phyloP scores from a whole-genome alignment of 2,888 invertebrate genomes.

The Clusia tigrina region DNA sequence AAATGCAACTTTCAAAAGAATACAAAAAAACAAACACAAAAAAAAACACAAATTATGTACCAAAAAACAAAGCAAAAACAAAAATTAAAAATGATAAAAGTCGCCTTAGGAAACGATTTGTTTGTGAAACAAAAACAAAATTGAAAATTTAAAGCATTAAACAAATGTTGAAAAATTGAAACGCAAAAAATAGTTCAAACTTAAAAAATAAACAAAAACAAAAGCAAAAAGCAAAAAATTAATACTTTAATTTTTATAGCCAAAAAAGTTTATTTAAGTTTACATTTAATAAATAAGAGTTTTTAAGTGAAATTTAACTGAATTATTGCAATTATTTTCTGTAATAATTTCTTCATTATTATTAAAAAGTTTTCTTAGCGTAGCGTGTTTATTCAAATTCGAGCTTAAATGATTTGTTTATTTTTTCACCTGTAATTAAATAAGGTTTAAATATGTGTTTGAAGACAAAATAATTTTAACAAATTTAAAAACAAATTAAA shows the following conservation, averaged over 20 bases:
- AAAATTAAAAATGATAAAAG: constrained; percentile 31
- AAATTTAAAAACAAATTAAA: too few species aligned
- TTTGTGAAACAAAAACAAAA: constrained; percentile 35
- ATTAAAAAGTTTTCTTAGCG: background rate
- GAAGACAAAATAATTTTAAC: too few species aligned
- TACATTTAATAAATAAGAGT: constrained; percentile 27
- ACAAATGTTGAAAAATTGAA: constrained; percentile 11
- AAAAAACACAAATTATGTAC: constrained; percentile 31
- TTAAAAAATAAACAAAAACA: constrained; percentile 27
- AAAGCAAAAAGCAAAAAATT: constrained; percentile 39
- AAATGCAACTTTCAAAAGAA: constrained; percentile 38
- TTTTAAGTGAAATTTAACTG: background rate
- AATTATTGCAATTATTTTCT: background rate
- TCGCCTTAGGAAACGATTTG: constrained; percentile 34
- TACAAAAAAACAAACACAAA: constrained; percentile 33
- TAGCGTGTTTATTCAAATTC: constrained; percentile 11
- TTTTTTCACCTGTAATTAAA: background rate
- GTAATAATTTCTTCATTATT: background rate
- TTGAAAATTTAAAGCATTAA: constrained; percentile 8
- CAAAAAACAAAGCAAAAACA: constrained; percentile 34
- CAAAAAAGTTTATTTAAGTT: constrained; percentile 48
- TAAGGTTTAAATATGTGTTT: background rate
- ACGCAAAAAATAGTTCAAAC: constrained; percentile 37
- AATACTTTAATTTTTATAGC: constrained; percentile 60
- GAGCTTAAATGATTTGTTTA: constrained; percentile 27